Evolutionary conservation across 2,888 invertebrate genomes (phyloP), one percentile per base, ranked within the genome.

Genomic region (Eurois occulta): DNA sequence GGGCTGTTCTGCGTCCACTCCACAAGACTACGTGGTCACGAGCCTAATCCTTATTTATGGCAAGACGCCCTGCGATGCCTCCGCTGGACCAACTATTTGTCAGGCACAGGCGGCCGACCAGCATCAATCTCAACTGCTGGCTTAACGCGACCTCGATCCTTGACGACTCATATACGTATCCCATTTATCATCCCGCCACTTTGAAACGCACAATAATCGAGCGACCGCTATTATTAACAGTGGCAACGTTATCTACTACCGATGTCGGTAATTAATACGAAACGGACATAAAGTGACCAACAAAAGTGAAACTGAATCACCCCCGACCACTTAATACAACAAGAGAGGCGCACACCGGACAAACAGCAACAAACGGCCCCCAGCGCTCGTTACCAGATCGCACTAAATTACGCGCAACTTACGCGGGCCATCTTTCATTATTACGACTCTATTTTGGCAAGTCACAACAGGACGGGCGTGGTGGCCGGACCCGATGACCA

Each of bases 11-110:
- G 91, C 91, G 94, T 94, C 92, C 94, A 93, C 93, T 94, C 92
- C 92, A 87, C 95, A 94, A 95, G 95, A 95, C 95, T 94, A 91
- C 92, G 95, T 95, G 96, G 96, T 95, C 95, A 94, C 92, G 81
- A 89, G 78, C 91, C 86, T 96, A 96, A 97, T 97, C 97, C 96
- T 97, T 96, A 97, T 97, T 97, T 97, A 97, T 97, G 94, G 97
- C 95, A 96, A 96, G 96, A 96, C 93, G 96, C 93, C 92, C 88
- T 91, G 92, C 94, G 94, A 95, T 94, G 96, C 96, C 95, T 95
- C 94, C 91, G 90, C 90, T 92, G 92, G 92, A 93, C 96, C 94
- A 92, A 93, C 95, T 94, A 96, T 96, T 96, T 95, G 94, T 96
- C 96, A 96, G 92, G 90, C 92, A 90, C 91, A 89, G 89, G 91